Evolutionary conservation across 2,888 invertebrate genomes (phyloP).

Genomic region (Megalurothrips usitatus): DNA sequence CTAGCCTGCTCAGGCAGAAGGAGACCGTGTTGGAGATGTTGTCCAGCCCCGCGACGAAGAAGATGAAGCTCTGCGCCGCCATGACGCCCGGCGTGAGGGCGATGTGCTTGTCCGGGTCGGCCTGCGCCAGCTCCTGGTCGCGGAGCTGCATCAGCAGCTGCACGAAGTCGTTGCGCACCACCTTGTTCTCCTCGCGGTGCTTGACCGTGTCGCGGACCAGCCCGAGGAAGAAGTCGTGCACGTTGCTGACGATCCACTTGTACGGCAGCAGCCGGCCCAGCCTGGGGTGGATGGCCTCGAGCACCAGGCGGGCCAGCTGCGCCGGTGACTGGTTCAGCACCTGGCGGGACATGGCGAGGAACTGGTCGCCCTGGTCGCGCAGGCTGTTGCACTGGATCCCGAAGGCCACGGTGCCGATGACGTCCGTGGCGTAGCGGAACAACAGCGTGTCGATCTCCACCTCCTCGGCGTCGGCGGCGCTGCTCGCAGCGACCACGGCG

Average conservation of each 20-base stretch:
- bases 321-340: constrained; percentile 45
- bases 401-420: constrained; percentile 51
- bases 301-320: constrained; percentile 38
- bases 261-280: constrained; percentile 36
- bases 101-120: not conserved
- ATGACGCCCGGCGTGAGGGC: not conserved
- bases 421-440: constrained; percentile 49
- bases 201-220: constrained; percentile 41
- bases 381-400: constrained; percentile 49
- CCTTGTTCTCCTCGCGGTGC: constrained; percentile 39
- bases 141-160: constrained; percentile 38
- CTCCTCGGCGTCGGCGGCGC: constrained; percentile 33
- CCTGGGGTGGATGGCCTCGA: constrained; percentile 37
- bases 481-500: not conserved
- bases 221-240: constrained; percentile 40
- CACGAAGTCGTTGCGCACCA: constrained; percentile 41
- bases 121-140: not conserved
- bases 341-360: constrained; percentile 44
- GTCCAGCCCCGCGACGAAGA: constrained; percentile 26
- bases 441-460: constrained; percentile 47
- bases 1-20: not conserved
- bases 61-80: constrained; percentile 5
- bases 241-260: constrained; percentile 32
- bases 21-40: constrained; percentile 21
- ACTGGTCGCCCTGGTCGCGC: constrained; percentile 45